Evolutionary conservation across 2,888 invertebrate species (phyloP).

Genomic region (Melitaea athalia): DNA sequence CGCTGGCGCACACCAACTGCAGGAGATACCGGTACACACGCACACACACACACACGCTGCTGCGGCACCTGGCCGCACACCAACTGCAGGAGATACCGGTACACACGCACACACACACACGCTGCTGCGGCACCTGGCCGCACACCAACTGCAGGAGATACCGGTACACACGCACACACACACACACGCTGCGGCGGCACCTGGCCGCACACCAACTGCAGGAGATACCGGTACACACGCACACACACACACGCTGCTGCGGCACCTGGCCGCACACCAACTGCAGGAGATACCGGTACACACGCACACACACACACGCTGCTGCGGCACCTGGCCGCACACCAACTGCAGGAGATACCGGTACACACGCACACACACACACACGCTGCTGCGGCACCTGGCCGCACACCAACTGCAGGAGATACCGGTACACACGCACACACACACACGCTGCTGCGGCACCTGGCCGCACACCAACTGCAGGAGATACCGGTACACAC

Average conservation of each 20-base stretch:
- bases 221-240: slow-evolving; percentile 37
- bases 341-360: slow-evolving; percentile 42
- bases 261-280: slow-evolving; percentile 55
- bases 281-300: slow-evolving; percentile 41
- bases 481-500: slow-evolving; percentile 38
- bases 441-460: slow-evolving; percentile 59
- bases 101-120: slow-evolving; percentile 46
- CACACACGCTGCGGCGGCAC: slow-evolving; percentile 60
- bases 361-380: slow-evolving; percentile 30
- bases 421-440: slow-evolving; percentile 35
- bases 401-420: slow-evolving; percentile 48
- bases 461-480: slow-evolving; percentile 54
- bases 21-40: slow-evolving; percentile 38
- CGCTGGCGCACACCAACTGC: slow-evolving; percentile 49
- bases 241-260: slow-evolving; percentile 57
- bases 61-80: slow-evolving; percentile 57
- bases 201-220: slow-evolving; percentile 52
- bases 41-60: slow-evolving; percentile 53
- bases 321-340: slow-evolving; percentile 59
- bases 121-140: slow-evolving; percentile 62
- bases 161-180: slow-evolving; percentile 23
- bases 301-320: slow-evolving; percentile 51
- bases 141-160: slow-evolving; percentile 43
- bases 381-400: slow-evolving; percentile 63
- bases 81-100: slow-evolving; percentile 43